Base-by-base conservation (phyloP, 2,113 vertebrate species). In the Phyllopteryx taeniolatus region DNA sequence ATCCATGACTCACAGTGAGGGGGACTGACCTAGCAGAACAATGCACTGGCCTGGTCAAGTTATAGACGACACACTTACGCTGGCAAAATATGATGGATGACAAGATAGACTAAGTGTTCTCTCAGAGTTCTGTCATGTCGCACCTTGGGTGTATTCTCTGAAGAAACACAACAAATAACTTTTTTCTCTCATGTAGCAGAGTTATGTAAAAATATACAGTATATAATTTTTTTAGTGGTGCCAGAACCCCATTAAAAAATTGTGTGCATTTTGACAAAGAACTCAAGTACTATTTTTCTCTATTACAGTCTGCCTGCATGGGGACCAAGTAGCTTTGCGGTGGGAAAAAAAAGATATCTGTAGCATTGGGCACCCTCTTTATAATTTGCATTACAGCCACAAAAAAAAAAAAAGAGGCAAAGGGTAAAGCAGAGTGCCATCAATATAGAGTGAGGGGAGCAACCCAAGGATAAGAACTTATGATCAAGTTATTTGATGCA, bases 21-120 rank as follows among this genome's bases (percentile, higher is more conserved):
- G 51, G 31, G 72, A 59, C 39, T 68, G 72, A 51, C 73, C 78
- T 67, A 72, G 33, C 80, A 82, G 81, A 87, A 75, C 78, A 44
- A 76, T 33, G 74, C 73, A 68, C 62, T 42, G 67, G 70, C 66
- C 65, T 60, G 82, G 82, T 78, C 72, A 69, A 76, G 46, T 43
- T 62, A 49, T 27, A 75, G 78, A 79, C 69, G 20, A 68, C 42
- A 22, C 49, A 4, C 68, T 75, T 63, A 77, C 64, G 75, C 76
- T 67, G 61, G 3, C 61, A 79, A 69, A 81, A 73, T 63, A 43
- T 88, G 86, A 90, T 87, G 81, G 80, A 90, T 86, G 83, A 74
- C 68, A 44, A 75, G 70, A 84, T 79, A 66, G 72, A 79, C 69
- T 77, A 64, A 11, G 73, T 73, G 70, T 31, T 76, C 42, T 77